Evolutionary conservation across 1,140 invertebrate species (phyloP), one percentile per base, ranked within the genome.

Genomic region (Drosophila setifemur): DNA sequence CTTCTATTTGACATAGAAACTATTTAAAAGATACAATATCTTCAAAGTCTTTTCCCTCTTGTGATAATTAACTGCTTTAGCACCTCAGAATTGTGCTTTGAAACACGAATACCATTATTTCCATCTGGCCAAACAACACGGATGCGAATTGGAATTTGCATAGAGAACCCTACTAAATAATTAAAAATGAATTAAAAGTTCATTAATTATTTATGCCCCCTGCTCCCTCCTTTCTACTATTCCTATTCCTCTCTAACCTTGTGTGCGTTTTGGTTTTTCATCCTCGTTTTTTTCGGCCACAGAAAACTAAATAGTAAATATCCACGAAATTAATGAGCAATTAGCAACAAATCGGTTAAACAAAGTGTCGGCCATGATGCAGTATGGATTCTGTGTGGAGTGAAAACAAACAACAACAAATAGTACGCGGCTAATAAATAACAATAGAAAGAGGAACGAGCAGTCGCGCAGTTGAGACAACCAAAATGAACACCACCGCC

Each of bases 301-400:
- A 67, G 64, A 73, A 58, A 67, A 45, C 50, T 44, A 48, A 50
- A 55, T 23, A n/a, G 7, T 16, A 37, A 2, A 37, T 37, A 37
- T 37, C 14, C 11, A n/a, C n/a, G n/a, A 64, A 43, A 67, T 39
- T 26, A 53, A 57, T 45, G 57, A 40, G 37, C n/a, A 57, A 68
- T 25, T 12, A 54, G 35, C 31, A 54, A 42, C 31, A 43, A 53
- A 37, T 50, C 42, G 52, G 23, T 44, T 16, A 45, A 54, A 37
- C 18, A 40, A 67, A 67, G 64, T 73, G 61, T 69, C 55, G 42
- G 69, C 64, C 78, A 85, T 79, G 78, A 76, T 73, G 78, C 73
- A 88, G 79, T 63, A 93, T 93, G 92, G 92, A 93, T 92, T 92
- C 92, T 91, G 92, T 92, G 78, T 92, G 92, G 90, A 94, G 93